These are phyloP conservation scores for Diplogasteroides magnus DNA, from an alignment of 1,140 invertebrate genomes.

Conservation along the genomic window DNA sequence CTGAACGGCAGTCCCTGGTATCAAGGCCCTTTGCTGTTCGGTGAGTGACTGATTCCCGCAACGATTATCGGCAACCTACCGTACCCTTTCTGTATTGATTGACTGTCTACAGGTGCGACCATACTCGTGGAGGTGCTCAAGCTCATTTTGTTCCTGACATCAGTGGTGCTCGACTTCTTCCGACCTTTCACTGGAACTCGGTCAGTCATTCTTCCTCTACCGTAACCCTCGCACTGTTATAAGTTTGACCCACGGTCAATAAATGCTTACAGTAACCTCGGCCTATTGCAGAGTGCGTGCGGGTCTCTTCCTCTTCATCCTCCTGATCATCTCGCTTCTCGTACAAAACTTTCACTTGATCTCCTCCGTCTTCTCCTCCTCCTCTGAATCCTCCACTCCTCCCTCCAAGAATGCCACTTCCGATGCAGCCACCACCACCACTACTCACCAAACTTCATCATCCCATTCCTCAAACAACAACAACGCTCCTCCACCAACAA, in stretches of 20 bases:
- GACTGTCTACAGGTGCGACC: not conserved
- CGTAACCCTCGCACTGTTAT: not conserved
- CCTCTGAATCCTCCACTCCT: too few species aligned
- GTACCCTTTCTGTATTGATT: not conserved
- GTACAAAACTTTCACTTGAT: not conserved
- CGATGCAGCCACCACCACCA: too few species aligned
- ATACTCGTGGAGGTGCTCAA: constrained; percentile 18
- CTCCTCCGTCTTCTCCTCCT: too few species aligned
- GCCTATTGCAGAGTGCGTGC: not conserved
- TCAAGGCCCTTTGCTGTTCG: constrained; percentile 11
- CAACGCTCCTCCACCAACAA: too few species aligned
- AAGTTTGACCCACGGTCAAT: too few species aligned
- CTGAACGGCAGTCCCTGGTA: constrained; percentile 15
- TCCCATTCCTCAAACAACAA: too few species aligned
- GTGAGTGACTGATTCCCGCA: constrained; percentile 14
- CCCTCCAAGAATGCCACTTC: too few species aligned
- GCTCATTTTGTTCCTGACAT: constrained; percentile 17
- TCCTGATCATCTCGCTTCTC: constrained; percentile 3
- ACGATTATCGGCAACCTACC: not conserved
- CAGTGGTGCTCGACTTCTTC: constrained; percentile 21
- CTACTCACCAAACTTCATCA: too few species aligned
- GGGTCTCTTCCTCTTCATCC: not conserved
- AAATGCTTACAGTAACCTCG: constrained; percentile 1
- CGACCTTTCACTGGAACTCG: constrained; percentile 27
- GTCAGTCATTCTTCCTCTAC: not conserved